These are phyloP conservation scores for Channallabes apus DNA, from an alignment of 2,797 vertebrate genomes.

Conservation along the genomic window DNA sequence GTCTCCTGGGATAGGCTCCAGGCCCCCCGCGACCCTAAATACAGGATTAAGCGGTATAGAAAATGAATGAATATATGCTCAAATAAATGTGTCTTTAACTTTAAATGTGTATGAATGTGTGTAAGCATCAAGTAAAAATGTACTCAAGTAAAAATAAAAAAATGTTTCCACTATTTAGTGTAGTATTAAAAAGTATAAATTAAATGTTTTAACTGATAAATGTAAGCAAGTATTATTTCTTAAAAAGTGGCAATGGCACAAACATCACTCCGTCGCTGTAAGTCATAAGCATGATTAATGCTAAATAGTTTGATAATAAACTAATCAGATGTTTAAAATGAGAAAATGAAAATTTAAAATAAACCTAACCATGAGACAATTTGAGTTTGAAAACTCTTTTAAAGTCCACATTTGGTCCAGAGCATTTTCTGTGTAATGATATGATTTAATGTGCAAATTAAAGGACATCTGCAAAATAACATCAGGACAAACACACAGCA, in stretches of 20 bases:
- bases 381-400: neutral
- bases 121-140: no score
- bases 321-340: no score
- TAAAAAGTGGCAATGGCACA: neutral
- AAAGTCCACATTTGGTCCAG: neutral
- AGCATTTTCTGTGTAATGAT: neutral
- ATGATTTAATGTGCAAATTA: neutral
- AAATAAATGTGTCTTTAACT: no score
- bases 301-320: neutral
- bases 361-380: neutral
- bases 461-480: neutral
- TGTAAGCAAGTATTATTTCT: neutral
- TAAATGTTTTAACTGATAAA: neutral
- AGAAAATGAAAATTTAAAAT: no score
- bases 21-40: no score
- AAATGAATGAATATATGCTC: no score
- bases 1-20: no score
- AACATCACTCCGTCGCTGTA: neutral
- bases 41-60: no score
- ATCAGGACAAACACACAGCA: slow-evolving; percentile 17
- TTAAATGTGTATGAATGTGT: no score
- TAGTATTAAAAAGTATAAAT: neutral
- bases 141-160: neutral
- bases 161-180: neutral
- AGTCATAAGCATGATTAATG: slow-evolving; percentile 2